Base-by-base conservation (phyloP, 1,140 invertebrate species). In the Drosophila arawakana region DNA sequence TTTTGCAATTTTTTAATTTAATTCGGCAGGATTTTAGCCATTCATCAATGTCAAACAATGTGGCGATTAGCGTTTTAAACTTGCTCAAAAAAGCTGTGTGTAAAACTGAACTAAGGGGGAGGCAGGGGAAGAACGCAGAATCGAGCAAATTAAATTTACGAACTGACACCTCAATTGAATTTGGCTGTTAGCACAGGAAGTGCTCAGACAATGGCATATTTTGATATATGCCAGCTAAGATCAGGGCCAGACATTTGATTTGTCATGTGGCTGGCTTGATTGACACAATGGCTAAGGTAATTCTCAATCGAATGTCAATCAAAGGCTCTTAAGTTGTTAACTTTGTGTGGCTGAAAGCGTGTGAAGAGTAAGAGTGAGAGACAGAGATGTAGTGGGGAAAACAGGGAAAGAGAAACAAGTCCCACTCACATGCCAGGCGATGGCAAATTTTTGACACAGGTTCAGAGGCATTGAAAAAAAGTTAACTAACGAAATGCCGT, bases 271-370 rank as follows among this genome's bases (percentile, higher is more conserved):
- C 60, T 75, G 68, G 30, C 80, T 73, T 83, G 81, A 83, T 83
- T 83, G 81, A 80, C 81, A 83, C 81, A 83, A 84, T 84, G 76
- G 81, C 76, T 84, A 63, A 80, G 81, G 81, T 84, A 84, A 84
- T 84, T 85, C 72, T 85, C 81, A 84, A 84, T 85, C 78, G 75
- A 85, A 84, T 79, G 81, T 80, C 81, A 84, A 84, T 84, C 81
- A 84, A 80, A 18, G 68, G 70, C 69, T 71, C 81, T 85, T 85
- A 84, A 85, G 77, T 80, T 72, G 81, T 73, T 83, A 66, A 15
- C 68, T 72, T 54, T 35, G 47, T 55, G 61, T 35, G 37, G 35
- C 18, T 50, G 18, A 9, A 41, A 39, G 37, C 11, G 46, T 41
- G 46, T 52, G 15, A 13, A n/a, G 30, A 13, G 30, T 3, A 15